Percentiles rank a stretch among this genome's conserved stretches.
phyloP scores from a whole-genome alignment of 2,113 vertebrate species.

The Lota lota region DNA sequence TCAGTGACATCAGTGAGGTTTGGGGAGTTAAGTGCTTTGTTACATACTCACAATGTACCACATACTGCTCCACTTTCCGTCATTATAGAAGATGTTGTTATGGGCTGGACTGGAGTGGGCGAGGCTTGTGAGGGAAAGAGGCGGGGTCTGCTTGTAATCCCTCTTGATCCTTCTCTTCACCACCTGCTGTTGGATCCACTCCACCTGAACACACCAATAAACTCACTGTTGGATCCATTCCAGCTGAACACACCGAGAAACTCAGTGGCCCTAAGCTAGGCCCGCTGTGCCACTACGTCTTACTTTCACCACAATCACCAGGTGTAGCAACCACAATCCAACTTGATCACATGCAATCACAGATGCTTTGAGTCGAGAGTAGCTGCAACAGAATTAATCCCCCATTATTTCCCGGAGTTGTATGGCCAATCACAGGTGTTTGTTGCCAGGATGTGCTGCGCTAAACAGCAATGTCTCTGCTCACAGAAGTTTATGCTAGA shows the following conservation, averaged over 20 bases:
- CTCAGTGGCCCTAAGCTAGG: conserved; percentile 15
- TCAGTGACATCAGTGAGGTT: too few species aligned
- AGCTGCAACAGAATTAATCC: too few species aligned
- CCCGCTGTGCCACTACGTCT: background rate
- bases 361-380: too few species aligned
- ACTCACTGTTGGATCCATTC: background rate
- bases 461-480: too few species aligned
- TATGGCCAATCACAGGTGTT: too few species aligned
- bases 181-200: conserved; percentile 98
- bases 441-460: too few species aligned
- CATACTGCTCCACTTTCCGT: conserved; percentile 99
- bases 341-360: too few species aligned
- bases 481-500: too few species aligned
- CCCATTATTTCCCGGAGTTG: too few species aligned
- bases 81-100: conserved; percentile 91
- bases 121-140: conserved; percentile 73
- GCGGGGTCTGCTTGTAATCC: conserved; percentile 85
- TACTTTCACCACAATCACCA: background rate
- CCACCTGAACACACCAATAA: conserved; percentile 80
- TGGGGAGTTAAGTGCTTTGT: too few species aligned
- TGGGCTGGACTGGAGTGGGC: conserved; percentile 74
- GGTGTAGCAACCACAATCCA: too few species aligned
- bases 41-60: conserved; percentile 95
- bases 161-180: conserved; percentile 94
- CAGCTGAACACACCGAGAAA: conserved; percentile 19